Base-by-base conservation (phyloP, 2,888 invertebrate species). In the Tipula unca region DNA sequence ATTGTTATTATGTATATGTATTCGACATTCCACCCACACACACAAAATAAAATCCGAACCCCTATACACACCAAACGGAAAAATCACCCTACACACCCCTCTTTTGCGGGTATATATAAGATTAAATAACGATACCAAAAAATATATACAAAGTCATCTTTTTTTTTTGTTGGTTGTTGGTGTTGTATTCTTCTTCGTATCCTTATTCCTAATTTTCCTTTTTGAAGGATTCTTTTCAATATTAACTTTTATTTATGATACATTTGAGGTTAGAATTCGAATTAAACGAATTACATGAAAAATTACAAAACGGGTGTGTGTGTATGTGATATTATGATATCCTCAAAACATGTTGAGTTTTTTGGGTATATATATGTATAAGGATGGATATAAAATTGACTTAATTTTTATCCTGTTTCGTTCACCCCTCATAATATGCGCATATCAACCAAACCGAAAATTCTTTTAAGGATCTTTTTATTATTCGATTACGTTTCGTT, bases 241-340 rank as follows among this genome's bases (percentile, higher is more conserved):
- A 83, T 35, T 83, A 83, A 83, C 25, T 48, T 85, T 85, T 87
- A 87, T 87, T 87, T 87, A 87, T 87, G 86, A 86, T 86, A 86
- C 86, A 85, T 87, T 87, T 87, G 87, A 87, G 87, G 87, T 86
- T 86, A 86, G 85, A 48, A 48, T 36, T 36, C 84, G 36, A 85
- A 85, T 85, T 85, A 85, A 85, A 85, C 48, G 85, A 85, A 85
- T 85, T 85, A 85, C 83, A 83, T 32, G 69, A 69, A 69, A 69
- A 69, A 69, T 69, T 69, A 69, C 69, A 25, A 69, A 69, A 69
- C 69, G 69, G 25, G 69, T 69, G 25, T 69, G 39, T 39, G 10
- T 17, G 48, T 48, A n/a, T 39, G 13, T 13, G 10, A 3, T 48
- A 48, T 17, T 48, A 48, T 25, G 25, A 69, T 69, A 69, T 69